These are phyloP conservation scores for Ptychodera flava DNA, from an alignment of 35 echinoderm and acorn worm species.

Conservation along the genomic window DNA sequence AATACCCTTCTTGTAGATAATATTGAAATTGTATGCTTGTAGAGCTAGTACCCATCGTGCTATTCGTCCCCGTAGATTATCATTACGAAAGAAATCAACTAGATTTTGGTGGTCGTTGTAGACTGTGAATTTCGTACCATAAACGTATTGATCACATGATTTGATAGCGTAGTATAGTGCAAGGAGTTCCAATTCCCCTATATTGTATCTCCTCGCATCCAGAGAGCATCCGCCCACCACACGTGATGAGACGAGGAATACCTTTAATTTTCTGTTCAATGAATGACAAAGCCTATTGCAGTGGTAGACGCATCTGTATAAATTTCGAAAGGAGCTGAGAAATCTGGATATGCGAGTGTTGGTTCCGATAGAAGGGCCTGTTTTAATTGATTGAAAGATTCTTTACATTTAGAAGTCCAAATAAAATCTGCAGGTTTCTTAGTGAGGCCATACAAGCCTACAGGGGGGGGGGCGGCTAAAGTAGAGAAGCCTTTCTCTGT, in stretches of 20 bases:
- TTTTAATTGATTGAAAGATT: constrained; percentile 5
- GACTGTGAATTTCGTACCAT: too few species aligned
- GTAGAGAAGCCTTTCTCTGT: constrained; percentile 8
- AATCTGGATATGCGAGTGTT: constrained; percentile 17
- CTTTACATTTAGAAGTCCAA: constrained; percentile 12
- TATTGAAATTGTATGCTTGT: not conserved
- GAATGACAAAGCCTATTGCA: not conserved
- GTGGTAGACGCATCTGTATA: not conserved
- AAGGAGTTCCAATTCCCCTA: too few species aligned
- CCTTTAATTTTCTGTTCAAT: not conserved
- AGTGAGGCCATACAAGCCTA: constrained; percentile 13
- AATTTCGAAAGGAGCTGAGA: constrained; percentile 16
- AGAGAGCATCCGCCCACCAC: not conserved
- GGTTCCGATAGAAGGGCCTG: not conserved
- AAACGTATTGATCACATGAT: too few species aligned
- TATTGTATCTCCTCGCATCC: too few species aligned
- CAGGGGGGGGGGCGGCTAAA: constrained; percentile 3
- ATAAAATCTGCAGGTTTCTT: not conserved
- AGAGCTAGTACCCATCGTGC: not conserved
- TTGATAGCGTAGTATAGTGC: too few species aligned
- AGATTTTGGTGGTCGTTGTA: too few species aligned
- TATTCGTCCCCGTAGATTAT: too few species aligned
- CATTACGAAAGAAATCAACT: too few species aligned
- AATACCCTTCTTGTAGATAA: not conserved
- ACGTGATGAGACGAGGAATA: not conserved